phyloP scores from a whole-genome alignment of 1,140 invertebrate genomes.

The Zaprionus africanus region DNA sequence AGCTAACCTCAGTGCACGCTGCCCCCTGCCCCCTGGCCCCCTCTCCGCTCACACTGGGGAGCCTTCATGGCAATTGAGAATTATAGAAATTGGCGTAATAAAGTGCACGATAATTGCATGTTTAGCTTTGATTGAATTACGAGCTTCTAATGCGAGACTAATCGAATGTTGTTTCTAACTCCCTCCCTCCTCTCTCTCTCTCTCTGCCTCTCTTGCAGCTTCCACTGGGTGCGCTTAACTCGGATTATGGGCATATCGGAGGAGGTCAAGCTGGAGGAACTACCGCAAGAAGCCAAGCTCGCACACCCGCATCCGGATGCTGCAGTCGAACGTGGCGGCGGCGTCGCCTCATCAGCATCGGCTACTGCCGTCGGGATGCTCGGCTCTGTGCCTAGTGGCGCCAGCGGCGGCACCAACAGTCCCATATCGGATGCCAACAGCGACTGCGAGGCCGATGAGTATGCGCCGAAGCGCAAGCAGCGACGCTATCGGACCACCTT shows the following conservation, averaged over 20 bases:
- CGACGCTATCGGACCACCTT: constrained; percentile 96
- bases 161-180: constrained; percentile 29
- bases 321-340: constrained; percentile 63
- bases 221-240: constrained; percentile 3
- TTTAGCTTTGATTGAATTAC: constrained; percentile 83
- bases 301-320: constrained; percentile 82
- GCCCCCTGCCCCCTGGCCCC: constrained; percentile 45
- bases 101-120: constrained; percentile 82
- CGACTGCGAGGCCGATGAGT: constrained; percentile 92
- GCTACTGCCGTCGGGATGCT: constrained; percentile 50
- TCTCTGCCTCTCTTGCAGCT: background rate
- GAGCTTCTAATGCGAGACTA: constrained; percentile 76
- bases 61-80: constrained; percentile 72
- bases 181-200: background rate
- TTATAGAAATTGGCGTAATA: constrained; percentile 82
- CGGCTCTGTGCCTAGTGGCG: constrained; percentile 76
- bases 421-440: constrained; percentile 89
- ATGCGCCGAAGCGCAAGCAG: constrained; percentile 95
- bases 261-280: constrained; percentile 85
- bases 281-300: constrained; percentile 85
- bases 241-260: constrained; percentile 87
- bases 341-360: constrained; percentile 24
- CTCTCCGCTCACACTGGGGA: constrained; percentile 33
- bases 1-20: constrained; percentile 58
- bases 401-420: constrained; percentile 85